Evolutionary conservation across 35 echinoderm and acorn worm species (phyloP).

Genomic region (Apostichopus californicus): DNA sequence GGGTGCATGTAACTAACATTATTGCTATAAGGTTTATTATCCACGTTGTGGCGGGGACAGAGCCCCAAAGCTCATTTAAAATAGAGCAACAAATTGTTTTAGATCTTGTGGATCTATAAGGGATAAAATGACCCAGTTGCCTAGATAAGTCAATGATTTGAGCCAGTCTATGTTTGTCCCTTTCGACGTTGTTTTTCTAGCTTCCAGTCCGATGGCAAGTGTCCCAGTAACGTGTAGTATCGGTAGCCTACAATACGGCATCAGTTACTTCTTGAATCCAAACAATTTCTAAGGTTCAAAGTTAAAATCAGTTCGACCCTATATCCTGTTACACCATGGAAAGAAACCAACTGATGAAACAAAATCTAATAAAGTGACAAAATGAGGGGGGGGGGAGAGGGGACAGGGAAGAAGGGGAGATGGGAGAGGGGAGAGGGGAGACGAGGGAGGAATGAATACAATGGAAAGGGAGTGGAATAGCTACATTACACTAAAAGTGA

Average conservation of each 20-base stretch:
- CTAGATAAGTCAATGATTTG: slow-evolving; percentile 16
- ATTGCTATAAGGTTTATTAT: slow-evolving; percentile 2
- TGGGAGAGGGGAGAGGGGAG: neutral
- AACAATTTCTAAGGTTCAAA: too few species aligned
- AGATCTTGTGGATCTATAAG: neutral
- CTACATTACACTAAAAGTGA: neutral
- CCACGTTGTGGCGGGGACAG: neutral
- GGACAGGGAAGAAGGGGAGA: neutral
- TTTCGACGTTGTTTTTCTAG: neutral
- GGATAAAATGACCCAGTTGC: slow-evolving; percentile 35
- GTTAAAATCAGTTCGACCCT: too few species aligned
- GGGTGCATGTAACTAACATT: neutral
- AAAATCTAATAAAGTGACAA: neutral
- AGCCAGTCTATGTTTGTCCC: neutral
- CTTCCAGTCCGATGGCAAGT: neutral
- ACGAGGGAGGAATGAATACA: neutral
- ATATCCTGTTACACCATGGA: neutral
- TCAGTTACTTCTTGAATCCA: too few species aligned
- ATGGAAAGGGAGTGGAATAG: too few species aligned
- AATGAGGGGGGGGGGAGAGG: too few species aligned
- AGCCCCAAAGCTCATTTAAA: neutral
- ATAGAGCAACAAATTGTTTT: slow-evolving; percentile 32
- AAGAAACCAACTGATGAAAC: neutral
- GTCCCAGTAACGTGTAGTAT: too few species aligned
- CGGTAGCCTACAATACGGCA: too few species aligned